Percentiles rank a stretch among this genome's conserved stretches.
phyloP scores from a whole-genome alignment of 1,140 invertebrate species.

The Microplitis demolitor region DNA sequence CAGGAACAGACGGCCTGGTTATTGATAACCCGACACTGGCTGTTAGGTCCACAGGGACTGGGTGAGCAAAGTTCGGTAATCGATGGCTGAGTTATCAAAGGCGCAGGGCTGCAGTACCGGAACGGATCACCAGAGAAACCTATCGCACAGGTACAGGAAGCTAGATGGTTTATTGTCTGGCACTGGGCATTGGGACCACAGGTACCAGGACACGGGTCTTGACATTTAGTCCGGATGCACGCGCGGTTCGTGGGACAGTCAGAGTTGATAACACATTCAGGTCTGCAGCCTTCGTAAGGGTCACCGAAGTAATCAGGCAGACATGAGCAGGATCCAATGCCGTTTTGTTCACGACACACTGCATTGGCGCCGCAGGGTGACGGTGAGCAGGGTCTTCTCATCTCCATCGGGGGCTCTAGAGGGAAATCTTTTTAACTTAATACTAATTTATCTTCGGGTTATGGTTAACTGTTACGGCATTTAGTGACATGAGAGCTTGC shows the following conservation, averaged over 20 bases:
- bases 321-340: slow-evolving; percentile 58
- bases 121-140: slow-evolving; percentile 64
- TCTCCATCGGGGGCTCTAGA: slow-evolving; percentile 32
- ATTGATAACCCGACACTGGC: slow-evolving; percentile 67
- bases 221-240: slow-evolving; percentile 62
- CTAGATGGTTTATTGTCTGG: slow-evolving; percentile 58
- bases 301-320: slow-evolving; percentile 59
- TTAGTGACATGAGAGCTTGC: not conserved
- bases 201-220: slow-evolving; percentile 62
- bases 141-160: slow-evolving; percentile 60
- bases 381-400: slow-evolving; percentile 51
- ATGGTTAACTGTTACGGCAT: not conserved
- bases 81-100: slow-evolving; percentile 40
- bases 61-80: slow-evolving; percentile 45
- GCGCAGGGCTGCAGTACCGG: slow-evolving; percentile 44
- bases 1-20: slow-evolving; percentile 72
- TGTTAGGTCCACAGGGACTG: slow-evolving; percentile 70
- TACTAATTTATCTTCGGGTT: not conserved
- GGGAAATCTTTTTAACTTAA: slow-evolving; percentile 18
- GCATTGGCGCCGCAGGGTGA: slow-evolving; percentile 59
- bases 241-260: slow-evolving; percentile 60
- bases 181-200: slow-evolving; percentile 65
- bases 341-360: slow-evolving; percentile 52
- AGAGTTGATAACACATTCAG: slow-evolving; percentile 59
- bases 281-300: slow-evolving; percentile 59